Evolutionary conservation across 30 jellyfish, hydroid and myxozoan genomes (phyloP).

Genomic region (Hydractinia echinata): DNA sequence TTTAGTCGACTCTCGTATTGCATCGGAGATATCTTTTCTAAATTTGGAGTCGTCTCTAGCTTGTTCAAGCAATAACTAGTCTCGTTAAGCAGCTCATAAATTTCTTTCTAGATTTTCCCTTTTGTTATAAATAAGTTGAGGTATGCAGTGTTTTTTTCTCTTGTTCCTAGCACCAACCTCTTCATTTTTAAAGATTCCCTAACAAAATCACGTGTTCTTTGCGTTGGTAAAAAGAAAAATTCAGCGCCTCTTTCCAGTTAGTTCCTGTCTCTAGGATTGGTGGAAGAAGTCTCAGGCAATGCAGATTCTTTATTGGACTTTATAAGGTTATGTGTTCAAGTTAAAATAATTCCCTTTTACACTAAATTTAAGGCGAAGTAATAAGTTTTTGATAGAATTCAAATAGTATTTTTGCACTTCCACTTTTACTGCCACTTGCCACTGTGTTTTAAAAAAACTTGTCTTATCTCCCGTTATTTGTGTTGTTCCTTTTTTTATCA

Average conservation of each 20-base stretch:
- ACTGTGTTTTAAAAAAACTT: not conserved
- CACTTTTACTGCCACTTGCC: not conserved
- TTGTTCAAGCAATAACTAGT: not conserved
- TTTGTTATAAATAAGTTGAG: constrained; percentile 4
- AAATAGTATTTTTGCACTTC: not conserved
- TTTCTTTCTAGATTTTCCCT: not conserved
- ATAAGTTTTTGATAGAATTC: not conserved
- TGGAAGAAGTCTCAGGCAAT: too few relatives aligned
- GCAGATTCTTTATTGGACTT: not conserved
- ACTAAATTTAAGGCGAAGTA: not conserved
- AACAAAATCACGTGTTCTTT: too few relatives aligned
- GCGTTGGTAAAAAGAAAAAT: not conserved
- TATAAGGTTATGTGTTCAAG: not conserved
- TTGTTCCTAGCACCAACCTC: too few relatives aligned
- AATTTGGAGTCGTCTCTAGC: not conserved
- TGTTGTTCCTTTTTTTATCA: too few relatives aligned
- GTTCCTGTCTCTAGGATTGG: too few relatives aligned
- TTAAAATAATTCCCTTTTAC: constrained; percentile 3
- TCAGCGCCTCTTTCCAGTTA: not conserved
- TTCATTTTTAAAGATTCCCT: too few relatives aligned
- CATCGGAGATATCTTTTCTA: too few relatives aligned
- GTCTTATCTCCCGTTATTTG: too few relatives aligned
- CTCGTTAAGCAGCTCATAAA: constrained; percentile 1
- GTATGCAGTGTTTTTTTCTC: not conserved
- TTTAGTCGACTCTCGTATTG: too few relatives aligned